These are phyloP conservation scores for Drosophila atripex DNA, from an alignment of 2,888 invertebrate species.

Conservation along the genomic window DNA sequence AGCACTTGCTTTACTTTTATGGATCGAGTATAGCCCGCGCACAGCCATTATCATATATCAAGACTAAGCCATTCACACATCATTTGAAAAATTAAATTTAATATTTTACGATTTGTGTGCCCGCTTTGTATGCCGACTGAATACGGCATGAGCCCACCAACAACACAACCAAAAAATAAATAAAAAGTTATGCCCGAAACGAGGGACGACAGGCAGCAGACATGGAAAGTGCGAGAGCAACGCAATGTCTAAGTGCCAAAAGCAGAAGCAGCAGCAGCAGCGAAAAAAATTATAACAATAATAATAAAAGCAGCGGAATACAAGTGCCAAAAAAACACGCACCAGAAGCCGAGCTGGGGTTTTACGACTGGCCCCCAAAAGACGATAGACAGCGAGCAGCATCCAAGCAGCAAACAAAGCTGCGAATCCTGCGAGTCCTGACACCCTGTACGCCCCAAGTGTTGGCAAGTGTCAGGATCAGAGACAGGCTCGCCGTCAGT, in stretches of 20 bases:
- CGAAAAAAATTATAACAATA: slow-evolving; percentile 73
- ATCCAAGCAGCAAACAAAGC: slow-evolving; percentile 24
- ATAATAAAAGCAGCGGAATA: slow-evolving; percentile 71
- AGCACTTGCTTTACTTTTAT: slow-evolving; percentile 35
- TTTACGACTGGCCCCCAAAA: slow-evolving; percentile 62
- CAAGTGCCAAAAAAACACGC: slow-evolving; percentile 48
- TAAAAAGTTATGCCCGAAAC: slow-evolving; percentile 67
- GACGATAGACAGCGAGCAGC: slow-evolving; percentile 47
- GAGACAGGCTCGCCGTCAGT: slow-evolving; percentile 55
- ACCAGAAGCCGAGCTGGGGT: slow-evolving; percentile 44
- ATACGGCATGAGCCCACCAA: slow-evolving; percentile 49
- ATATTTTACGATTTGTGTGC: slow-evolving; percentile 78
- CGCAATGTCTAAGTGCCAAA: slow-evolving; percentile 70
- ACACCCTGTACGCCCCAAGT: slow-evolving; percentile 69
- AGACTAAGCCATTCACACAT: slow-evolving; percentile 78
- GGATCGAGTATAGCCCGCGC: not conserved
- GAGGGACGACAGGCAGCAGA: slow-evolving; percentile 26
- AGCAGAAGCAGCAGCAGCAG: slow-evolving; percentile 51
- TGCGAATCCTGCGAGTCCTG: slow-evolving; percentile 28
- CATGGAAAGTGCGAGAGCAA: slow-evolving; percentile 61
- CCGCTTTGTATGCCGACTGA: slow-evolving; percentile 30
- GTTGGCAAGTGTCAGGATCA: slow-evolving; percentile 80
- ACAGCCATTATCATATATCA: slow-evolving; percentile 67
- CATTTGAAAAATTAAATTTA: slow-evolving; percentile 80
- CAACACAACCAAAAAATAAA: slow-evolving; percentile 41